phyloP scores from a whole-genome alignment of 2,113 vertebrate species.

The Struthio camelus region DNA sequence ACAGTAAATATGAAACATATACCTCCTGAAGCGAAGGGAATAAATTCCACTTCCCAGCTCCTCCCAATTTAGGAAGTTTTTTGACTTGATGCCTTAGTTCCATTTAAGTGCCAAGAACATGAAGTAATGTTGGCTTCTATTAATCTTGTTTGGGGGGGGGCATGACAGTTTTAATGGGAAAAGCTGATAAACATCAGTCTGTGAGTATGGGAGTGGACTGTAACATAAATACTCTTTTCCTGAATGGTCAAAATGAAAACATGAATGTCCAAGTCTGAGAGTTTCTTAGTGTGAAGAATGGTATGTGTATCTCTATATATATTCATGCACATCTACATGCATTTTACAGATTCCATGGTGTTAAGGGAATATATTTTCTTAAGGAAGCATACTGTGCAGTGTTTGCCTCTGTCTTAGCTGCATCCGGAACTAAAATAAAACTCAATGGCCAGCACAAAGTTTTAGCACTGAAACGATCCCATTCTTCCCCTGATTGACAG shows the following conservation, averaged over 20 bases:
- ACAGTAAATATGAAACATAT: slow-evolving; percentile 40
- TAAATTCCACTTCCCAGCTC: slow-evolving; percentile 18
- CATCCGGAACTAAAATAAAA: slow-evolving; percentile 33
- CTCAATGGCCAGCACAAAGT: not conserved
- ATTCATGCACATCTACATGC: slow-evolving; percentile 13
- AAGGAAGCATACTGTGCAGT: slow-evolving; percentile 32
- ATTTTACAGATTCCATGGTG: slow-evolving; percentile 26
- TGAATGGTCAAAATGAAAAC: slow-evolving; percentile 56
- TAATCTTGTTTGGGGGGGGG: slow-evolving; percentile 72
- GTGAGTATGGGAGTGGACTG: slow-evolving; percentile 71
- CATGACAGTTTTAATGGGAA: slow-evolving; percentile 78
- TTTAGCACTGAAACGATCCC: slow-evolving; percentile 33
- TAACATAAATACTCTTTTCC: slow-evolving; percentile 74
- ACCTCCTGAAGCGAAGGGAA: not conserved
- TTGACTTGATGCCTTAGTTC: slow-evolving; percentile 67
- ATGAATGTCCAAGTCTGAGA: slow-evolving; percentile 41
- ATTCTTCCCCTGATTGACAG: slow-evolving; percentile 64
- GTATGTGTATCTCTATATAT: slow-evolving; percentile 44
- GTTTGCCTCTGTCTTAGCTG: slow-evolving; percentile 36
- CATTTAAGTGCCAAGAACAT: slow-evolving; percentile 73
- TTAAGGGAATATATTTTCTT: slow-evolving; percentile 51
- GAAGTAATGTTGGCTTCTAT: slow-evolving; percentile 76
- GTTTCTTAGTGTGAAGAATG: slow-evolving; percentile 41
- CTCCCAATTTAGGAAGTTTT: slow-evolving; percentile 66
- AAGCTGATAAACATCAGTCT: slow-evolving; percentile 80